These are phyloP conservation scores for Drosophila teissieri DNA, from an alignment of 1,140 invertebrate genomes.

Conservation along the genomic window DNA sequence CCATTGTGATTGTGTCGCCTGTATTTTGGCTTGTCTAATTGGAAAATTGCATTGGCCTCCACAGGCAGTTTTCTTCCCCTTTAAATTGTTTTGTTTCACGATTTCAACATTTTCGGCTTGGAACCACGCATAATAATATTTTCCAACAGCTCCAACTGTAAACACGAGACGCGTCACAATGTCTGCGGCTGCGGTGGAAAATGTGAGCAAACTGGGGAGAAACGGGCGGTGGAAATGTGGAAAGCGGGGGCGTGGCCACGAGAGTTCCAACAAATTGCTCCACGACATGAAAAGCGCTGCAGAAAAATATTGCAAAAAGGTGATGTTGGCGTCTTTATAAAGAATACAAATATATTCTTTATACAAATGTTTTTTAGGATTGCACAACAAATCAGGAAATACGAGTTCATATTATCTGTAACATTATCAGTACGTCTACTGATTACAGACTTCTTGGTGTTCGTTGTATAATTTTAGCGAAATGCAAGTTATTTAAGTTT, in stretches of 20 bases:
- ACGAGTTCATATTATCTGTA: neutral
- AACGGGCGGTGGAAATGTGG: neutral
- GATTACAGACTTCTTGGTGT: no score
- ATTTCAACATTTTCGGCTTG: conserved; percentile 12
- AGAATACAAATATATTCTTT: neutral
- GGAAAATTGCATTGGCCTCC: conserved; percentile 77
- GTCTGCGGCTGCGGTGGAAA: conserved; percentile 58
- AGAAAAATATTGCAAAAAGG: conserved; percentile 19
- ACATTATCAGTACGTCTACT: neutral
- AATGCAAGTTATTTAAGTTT: neutral
- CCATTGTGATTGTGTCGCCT: conserved; percentile 45
- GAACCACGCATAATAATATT: conserved; percentile 66
- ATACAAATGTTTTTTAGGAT: no score
- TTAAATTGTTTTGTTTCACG: conserved; percentile 12
- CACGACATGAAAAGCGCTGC: conserved; percentile 68
- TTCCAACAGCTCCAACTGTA: conserved; percentile 64
- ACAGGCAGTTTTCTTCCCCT: conserved; percentile 29
- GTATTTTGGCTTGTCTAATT: conserved; percentile 62
- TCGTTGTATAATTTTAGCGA: neutral
- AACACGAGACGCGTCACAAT: conserved; percentile 72
- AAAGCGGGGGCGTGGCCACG: conserved; percentile 57
- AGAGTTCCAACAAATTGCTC: conserved; percentile 45
- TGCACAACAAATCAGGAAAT: neutral
- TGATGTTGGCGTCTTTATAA: conserved; percentile 3
- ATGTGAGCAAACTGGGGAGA: neutral